Conservation (phyloP, 2,797 vertebrate genomes). For the Meda fulgida region DNA sequence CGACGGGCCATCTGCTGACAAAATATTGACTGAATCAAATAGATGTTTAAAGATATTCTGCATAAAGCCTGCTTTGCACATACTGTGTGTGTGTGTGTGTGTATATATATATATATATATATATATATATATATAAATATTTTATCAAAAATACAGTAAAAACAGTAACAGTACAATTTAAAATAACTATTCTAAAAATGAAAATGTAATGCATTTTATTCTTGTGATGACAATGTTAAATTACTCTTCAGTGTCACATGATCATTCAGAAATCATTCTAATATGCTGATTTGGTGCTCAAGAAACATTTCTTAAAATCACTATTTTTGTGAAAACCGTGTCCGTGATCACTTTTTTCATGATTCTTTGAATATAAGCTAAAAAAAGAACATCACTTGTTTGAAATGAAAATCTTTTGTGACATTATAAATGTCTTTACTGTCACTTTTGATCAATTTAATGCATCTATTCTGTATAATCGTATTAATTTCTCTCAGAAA, state of each 20-base stretch:
- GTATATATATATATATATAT: not conserved
- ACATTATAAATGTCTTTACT: not conserved
- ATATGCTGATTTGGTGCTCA: not conserved
- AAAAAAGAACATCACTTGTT: not conserved
- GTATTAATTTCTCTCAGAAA: not conserved
- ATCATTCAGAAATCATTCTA: not conserved
- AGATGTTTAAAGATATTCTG: not conserved
- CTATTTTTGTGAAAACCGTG: not conserved
- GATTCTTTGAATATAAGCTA: not conserved
- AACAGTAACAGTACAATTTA: not conserved
- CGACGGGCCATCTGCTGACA: conserved; percentile 46
- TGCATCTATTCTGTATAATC: not conserved
- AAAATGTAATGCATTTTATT: not conserved
- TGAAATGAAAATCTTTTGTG: not conserved
- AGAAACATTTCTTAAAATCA: not conserved
- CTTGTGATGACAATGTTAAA: not conserved
- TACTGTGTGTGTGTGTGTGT: no score
- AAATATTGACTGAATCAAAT: conserved; percentile 57
- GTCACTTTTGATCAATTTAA: not conserved
- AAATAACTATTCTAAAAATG: not conserved
- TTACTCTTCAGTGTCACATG: not conserved
- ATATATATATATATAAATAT: not conserved
- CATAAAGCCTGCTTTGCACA: not conserved
- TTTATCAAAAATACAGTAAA: not conserved
- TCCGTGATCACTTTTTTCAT: not conserved